Conservation (phyloP, 2,888 invertebrate species). For the Archips xylosteana region DNA sequence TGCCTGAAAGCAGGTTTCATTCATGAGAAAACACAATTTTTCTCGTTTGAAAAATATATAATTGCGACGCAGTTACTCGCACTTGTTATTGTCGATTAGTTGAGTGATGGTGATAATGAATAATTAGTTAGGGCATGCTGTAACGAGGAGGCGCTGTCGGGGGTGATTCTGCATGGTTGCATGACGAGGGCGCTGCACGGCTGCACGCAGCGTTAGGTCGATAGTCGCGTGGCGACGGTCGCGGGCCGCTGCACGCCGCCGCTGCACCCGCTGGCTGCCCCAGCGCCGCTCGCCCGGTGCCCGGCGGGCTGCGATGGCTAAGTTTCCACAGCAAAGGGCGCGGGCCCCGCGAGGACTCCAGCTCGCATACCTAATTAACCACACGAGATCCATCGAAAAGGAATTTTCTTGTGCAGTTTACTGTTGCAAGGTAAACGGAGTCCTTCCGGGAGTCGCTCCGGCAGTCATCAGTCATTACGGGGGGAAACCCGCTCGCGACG, state of each 20-base stretch:
- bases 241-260: not conserved
- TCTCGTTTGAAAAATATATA: not conserved
- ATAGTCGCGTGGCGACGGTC: slow-evolving; percentile 21
- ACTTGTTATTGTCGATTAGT: not conserved
- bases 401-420: too few relatives aligned
- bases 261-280: not conserved
- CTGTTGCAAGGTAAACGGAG: too few relatives aligned
- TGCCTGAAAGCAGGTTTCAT: not conserved
- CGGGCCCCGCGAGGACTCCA: too few relatives aligned
- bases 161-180: slow-evolving; percentile 5
- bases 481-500: too few relatives aligned
- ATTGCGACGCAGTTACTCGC: not conserved
- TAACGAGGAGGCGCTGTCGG: not conserved
- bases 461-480: too few relatives aligned
- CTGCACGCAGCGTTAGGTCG: slow-evolving; percentile 24
- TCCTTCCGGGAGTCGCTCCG: too few relatives aligned
- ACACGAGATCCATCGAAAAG: too few relatives aligned
- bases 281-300: not conserved
- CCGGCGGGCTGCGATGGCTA: not conserved
- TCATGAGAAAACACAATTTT: not conserved
- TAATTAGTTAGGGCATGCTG: slow-evolving; percentile 17
- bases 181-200: slow-evolving; percentile 15
- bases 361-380: too few relatives aligned
- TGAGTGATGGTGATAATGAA: not conserved
- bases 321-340: too few relatives aligned